Percentiles rank a stretch among this genome's conserved stretches.
These are phyloP conservation scores for Hydrolagus colliei DNA, from an alignment of 2,797 vertebrate species.

Conservation along the genomic window DNA sequence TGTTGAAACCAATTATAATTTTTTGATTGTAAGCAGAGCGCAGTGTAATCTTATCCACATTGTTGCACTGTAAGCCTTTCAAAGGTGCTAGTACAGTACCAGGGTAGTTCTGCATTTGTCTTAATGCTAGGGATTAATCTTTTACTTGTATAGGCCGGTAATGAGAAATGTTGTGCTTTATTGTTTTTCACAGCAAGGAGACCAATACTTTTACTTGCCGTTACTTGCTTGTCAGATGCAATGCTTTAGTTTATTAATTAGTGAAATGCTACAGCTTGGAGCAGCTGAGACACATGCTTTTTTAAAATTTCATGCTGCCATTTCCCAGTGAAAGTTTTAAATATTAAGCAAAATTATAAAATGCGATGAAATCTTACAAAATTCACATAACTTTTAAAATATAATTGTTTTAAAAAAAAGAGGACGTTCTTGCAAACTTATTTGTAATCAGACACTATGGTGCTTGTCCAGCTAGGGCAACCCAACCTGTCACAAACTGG, in stretches of 20 bases:
- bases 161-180: background rate
- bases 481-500: too few species aligned
- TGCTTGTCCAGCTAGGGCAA: too few species aligned
- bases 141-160: background rate
- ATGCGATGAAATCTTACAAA: too few species aligned
- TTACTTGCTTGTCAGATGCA: background rate
- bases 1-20: conserved; percentile 19
- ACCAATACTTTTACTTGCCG: background rate
- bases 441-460: too few species aligned
- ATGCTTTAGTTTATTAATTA: background rate
- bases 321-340: too few species aligned
- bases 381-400: too few species aligned
- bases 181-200: background rate
- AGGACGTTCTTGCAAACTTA: too few species aligned
- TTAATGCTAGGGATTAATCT: conserved; percentile 18
- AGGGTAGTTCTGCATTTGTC: background rate
- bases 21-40: conserved; percentile 10
- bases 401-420: too few species aligned
- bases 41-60: background rate
- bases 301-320: too few species aligned
- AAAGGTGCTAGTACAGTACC: background rate
- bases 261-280: background rate
- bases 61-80: background rate
- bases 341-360: too few species aligned
- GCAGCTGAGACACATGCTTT: too few species aligned